These are phyloP conservation scores for Pygocentrus nattereri DNA, from an alignment of 2,797 vertebrate species.

Conservation along the genomic window DNA sequence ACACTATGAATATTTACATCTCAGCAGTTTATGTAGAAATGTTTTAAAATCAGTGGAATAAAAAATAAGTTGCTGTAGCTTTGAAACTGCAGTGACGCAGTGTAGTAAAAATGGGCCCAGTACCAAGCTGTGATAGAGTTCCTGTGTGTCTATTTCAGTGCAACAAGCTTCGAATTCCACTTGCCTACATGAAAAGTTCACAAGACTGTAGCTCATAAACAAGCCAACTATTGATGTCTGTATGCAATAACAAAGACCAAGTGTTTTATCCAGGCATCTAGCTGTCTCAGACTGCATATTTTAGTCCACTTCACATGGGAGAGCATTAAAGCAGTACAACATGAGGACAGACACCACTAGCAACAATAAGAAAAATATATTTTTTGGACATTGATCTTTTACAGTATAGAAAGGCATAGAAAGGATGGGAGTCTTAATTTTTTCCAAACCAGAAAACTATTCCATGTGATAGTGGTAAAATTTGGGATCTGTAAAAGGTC, in stretches of 20 bases:
- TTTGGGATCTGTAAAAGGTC: not conserved
- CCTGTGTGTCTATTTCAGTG: constrained; percentile 4
- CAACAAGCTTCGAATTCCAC: constrained; percentile 24
- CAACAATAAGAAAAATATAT: no score
- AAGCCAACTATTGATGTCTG: constrained; percentile 37
- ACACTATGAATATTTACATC: no score
- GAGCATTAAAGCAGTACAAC: constrained; percentile 3
- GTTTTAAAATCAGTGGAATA: no score
- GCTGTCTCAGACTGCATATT: constrained; percentile 26
- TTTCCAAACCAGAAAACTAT: not conserved
- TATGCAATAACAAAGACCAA: constrained; percentile 53
- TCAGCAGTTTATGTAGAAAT: no score
- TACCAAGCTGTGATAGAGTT: no score
- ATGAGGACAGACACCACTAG: no score
- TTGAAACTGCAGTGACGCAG: no score
- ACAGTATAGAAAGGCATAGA: not conserved
- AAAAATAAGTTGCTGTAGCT: no score
- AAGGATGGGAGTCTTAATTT: not conserved
- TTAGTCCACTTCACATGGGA: constrained; percentile 26
- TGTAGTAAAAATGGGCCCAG: no score
- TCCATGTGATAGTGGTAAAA: not conserved
- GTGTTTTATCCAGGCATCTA: constrained; percentile 41
- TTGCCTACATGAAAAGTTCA: constrained; percentile 20
- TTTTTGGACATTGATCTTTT: not conserved
- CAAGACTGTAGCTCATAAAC: constrained; percentile 31